These are phyloP conservation scores for Ageneiosus marmoratus DNA, from an alignment of 2,113 vertebrate genomes.

Conservation along the genomic window DNA sequence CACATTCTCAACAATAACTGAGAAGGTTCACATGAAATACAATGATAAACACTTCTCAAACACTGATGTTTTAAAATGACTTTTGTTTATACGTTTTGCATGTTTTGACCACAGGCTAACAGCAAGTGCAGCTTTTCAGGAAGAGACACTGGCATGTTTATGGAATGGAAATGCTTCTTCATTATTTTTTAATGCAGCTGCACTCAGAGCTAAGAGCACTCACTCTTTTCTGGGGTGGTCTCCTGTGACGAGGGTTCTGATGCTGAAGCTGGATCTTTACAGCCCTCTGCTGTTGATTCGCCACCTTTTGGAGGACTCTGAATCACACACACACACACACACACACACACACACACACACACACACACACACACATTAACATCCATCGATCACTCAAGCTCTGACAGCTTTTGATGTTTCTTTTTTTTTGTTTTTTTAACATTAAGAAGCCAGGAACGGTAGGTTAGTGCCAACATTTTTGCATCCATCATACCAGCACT, in stretches of 20 bases:
- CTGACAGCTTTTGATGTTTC: neutral
- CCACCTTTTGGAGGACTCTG: conserved; percentile 89
- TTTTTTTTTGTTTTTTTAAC: neutral
- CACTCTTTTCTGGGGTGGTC: conserved; percentile 90
- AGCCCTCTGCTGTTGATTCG: conserved; percentile 78
- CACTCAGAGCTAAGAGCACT: neutral
- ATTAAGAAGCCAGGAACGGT: neutral
- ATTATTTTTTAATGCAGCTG: no score
- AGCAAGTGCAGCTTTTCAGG: neutral
- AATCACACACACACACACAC: conserved; percentile 9
- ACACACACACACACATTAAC: no score
- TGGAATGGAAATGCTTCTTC: neutral
- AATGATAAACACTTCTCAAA: no score
- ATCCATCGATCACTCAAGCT: no score
- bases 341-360: no score
- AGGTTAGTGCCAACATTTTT: neutral
- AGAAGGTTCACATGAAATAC: neutral
- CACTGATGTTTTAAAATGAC: no score
- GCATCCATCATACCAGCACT: conserved; percentile 85
- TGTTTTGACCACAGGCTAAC: no score
- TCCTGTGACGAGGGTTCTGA: conserved; percentile 89
- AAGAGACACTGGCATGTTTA: neutral
- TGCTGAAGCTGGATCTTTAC: conserved; percentile 80
- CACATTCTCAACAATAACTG: neutral
- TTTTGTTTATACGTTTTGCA: no score